Base-by-base conservation (phyloP, 2,888 invertebrate species). In the Chymomyza amoena region DNA sequence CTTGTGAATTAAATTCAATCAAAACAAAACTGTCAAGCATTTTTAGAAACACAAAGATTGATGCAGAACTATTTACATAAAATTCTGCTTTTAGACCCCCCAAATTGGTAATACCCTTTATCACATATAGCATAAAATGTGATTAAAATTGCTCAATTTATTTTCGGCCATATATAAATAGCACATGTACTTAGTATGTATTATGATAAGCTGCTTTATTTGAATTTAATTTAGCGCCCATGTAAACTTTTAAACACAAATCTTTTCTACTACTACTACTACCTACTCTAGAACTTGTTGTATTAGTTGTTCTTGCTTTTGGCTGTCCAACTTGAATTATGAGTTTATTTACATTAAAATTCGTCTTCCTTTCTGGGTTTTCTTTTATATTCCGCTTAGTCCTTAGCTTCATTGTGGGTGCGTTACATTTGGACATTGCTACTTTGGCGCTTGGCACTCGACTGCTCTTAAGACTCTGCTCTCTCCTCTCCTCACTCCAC, bases 331-430 rank as follows among this genome's bases (percentile, higher is more conserved):
- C 73, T 80, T 80, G 70, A 75, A 73, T 77, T 75, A 75, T 77
- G 75, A 80, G 78, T 77, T 77, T 79, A 79, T 79, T 79, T 79
- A 79, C 77, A 80, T 79, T 81, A 76, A 73, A 77, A 80, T 65
- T 45, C 39, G 39, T 45, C 61, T 50, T 45, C 59, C 18, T 9
- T 66, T 15, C 45, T 51, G 45, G 32, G 50, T 66, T 66, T 60
- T 60, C 32, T 52, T 66, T 60, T 61, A 32, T 50, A 61, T 60
- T 61, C 60, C 52, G 16, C 20, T 20, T 10, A 16, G 54, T 54
- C 18, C 16, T n/a, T 54, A 18, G 54, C 15, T n/a, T n/a, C 16
- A 18, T 54, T 16, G 54, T 54, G 54, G 54, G 16, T 10, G 54
- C 18, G 39, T 45, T 45, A 45, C 39, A 45, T 45, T 45, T 45